Conservation (phyloP, 2,797 vertebrate species). For the Chiloscyllium punctatum region DNA sequence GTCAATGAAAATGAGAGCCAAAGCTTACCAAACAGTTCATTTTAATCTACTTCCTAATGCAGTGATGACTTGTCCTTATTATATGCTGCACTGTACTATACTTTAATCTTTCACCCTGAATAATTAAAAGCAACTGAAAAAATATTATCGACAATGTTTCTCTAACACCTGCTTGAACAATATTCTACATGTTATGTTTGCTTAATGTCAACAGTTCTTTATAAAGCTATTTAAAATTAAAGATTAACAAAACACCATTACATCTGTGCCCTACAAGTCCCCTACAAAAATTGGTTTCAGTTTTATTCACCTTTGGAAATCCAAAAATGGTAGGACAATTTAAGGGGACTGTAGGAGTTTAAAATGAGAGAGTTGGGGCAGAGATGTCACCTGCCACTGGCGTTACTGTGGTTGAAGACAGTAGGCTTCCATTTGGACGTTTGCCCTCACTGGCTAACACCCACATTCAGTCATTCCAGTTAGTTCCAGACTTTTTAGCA, state of each 20-base stretch:
- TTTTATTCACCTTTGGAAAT: not conserved
- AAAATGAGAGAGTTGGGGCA: not conserved
- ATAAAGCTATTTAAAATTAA: not conserved
- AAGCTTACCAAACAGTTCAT: not conserved
- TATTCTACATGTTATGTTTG: not conserved
- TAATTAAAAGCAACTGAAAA: conserved; percentile 1
- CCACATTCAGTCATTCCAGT: not conserved
- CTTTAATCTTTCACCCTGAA: not conserved
- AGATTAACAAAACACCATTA: not conserved
- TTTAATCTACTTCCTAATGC: conserved; percentile 1
- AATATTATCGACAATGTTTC: not conserved
- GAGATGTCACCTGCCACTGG: not conserved
- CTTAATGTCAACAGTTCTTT: conserved; percentile 12
- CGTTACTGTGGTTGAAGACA: not conserved
- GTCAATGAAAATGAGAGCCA: not conserved
- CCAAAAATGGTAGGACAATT: not conserved
- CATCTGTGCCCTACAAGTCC: not conserved
- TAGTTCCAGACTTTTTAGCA: not conserved
- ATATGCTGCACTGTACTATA: not conserved
- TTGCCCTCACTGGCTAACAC: not conserved
- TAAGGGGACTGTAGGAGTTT: not conserved
- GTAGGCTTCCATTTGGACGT: not conserved
- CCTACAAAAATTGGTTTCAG: not conserved
- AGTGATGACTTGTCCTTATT: not conserved
- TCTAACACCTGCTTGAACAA: conserved; percentile 4